Base-by-base conservation (phyloP, 1,140 invertebrate genomes). In the Leucophenga varia region DNA sequence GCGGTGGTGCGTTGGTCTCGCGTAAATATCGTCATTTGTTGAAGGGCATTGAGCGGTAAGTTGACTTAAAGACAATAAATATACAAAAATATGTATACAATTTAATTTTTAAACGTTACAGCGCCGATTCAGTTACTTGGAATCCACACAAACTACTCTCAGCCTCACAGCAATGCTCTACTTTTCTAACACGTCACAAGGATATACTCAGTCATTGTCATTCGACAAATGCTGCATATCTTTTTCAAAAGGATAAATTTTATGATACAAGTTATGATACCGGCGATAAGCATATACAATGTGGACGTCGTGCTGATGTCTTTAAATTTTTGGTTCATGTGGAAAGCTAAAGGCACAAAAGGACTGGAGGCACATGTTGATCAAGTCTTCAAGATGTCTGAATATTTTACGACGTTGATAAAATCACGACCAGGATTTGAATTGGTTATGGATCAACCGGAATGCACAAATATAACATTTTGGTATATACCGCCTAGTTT, bases 111-210 rank as follows among this genome's bases (percentile, higher is more conserved):
- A 71, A 89, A 43, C 47, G 55, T 78, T 81, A 6, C 77, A 96
- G 95, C 59, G 94, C 95, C 43, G 85, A 97, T 69, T 98, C 95
- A 2, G 89, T 99, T 16, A 98, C 95, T n/a, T 99, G 97, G 97
- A 99, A 99, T 79, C 97, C 97, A 1, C 97, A 99, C 76, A 99
- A 99, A 78, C 81, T 99, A 71, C 94, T 99, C 90, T 93, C 95
- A 1, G 89, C 92, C 2, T 81, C 95, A 9, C 83, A 99, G n/a
- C 97, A 99, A 72, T 99, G 97, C 77, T 98, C 95, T 5, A 95
- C 94, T 0, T 86, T 96, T 55, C 76, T 97, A 12, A 80, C 90
- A 7, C 80, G 80, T 34, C 87, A 90, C 56, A 79, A 88, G 65
- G 79, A 80, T n/a, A 70, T 88, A 31, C 74, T 88, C 32, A 77